Evolutionary conservation across 2,888 invertebrate genomes (phyloP).

Genomic region (Phania funesta): DNA sequence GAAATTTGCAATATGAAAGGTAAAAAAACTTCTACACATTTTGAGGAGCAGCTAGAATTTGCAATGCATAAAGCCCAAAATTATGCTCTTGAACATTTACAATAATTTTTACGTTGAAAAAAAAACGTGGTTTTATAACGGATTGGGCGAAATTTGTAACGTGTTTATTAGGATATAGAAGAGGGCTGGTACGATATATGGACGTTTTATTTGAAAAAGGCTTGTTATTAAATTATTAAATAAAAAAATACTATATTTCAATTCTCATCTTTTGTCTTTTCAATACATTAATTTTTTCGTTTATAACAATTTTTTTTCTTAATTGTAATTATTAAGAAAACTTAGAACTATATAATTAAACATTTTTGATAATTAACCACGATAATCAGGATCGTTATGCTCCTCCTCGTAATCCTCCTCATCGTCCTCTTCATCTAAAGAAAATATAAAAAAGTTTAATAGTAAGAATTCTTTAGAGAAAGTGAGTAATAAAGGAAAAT

Average conservation of each 20-base stretch:
- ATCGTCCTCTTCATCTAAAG: constrained; percentile 82
- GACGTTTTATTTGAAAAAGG: too few species aligned
- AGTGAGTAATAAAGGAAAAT: neutral
- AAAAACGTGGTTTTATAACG: constrained; percentile 53
- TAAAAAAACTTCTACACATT: constrained; percentile 82
- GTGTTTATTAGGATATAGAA: too few species aligned
- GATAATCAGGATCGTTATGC: constrained; percentile 83
- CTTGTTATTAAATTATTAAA: too few species aligned
- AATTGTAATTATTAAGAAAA: constrained; percentile 33
- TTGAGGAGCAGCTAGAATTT: constrained; percentile 84
- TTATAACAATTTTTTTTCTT: constrained; percentile 10
- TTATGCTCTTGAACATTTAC: constrained; percentile 78
- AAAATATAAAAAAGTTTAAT: neutral
- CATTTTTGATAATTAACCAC: constrained; percentile 71
- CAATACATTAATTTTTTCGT: too few species aligned
- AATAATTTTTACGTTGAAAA: too few species aligned
- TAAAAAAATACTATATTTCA: too few species aligned
- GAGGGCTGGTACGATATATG: too few species aligned
- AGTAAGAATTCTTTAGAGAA: neutral
- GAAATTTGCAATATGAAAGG: constrained; percentile 86
- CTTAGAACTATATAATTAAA: constrained; percentile 29
- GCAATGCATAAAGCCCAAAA: constrained; percentile 83
- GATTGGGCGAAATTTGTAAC: constrained; percentile 6
- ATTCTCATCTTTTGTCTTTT: too few species aligned
- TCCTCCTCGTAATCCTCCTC: constrained; percentile 84